Evolutionary conservation across 2,797 vertebrate genomes (phyloP), one percentile per base, ranked within the genome.

Genomic region (Pangasius krempfi): DNA sequence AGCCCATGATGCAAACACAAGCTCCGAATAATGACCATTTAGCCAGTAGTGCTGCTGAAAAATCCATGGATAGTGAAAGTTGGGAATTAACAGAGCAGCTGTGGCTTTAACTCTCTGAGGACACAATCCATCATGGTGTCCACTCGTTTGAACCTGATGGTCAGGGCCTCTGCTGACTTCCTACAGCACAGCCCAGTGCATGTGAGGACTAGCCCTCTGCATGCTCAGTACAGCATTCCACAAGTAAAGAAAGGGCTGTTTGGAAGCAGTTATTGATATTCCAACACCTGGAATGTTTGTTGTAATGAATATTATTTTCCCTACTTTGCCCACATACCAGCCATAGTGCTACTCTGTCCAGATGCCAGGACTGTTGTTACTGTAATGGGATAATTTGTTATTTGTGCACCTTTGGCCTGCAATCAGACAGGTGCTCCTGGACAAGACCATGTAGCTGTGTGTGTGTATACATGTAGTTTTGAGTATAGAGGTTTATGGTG

Each of bases 221-320:
- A 66, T 70, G 56, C 8, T 30, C 16, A 66, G 52, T 66, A 80
- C 81, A 62, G 62, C 89, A 85, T 91, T 90, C 66, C 79, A 85
- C 58, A 62, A 47, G n/a, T 76, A 86, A 86, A 88, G 73, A 84
- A 86, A 52, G 52, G 13, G 3, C 44, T 78, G 73, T 62, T n/a
- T 47, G 14, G 70, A 62, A 44, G 37, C 7, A 44, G 37, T 86
- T 86, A 30, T 62, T 64, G 44, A 87, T 88, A 88, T 75, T 60
- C 58, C 90, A 84, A 94, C 93, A 94, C 93, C 94, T 95, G 94
- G 94, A 95, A 92, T 92, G 88, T 90, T 94, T 93, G 89, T 86
- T 85, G 80, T 93, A 93, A 94, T 95, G 87, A 94, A 86, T 94
- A 92, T 90, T 84, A 92, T 92, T 93, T 94, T 93, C 92, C 91